Percentiles rank a stretch among this genome's conserved stretches.
phyloP scores from a whole-genome alignment of 2,888 invertebrate genomes.

The Dasypolia templi region DNA sequence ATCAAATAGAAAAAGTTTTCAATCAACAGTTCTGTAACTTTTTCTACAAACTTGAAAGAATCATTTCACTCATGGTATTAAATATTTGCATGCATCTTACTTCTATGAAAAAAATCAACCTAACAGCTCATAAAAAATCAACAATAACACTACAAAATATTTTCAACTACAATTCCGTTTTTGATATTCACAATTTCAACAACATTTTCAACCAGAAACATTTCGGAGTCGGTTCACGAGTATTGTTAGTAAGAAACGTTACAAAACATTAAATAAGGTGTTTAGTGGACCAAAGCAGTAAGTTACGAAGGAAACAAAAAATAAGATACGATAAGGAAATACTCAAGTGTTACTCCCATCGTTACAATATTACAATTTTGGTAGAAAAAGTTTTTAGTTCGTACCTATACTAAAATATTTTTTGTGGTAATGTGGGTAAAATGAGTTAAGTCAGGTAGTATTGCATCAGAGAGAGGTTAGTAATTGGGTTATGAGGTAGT shows the following conservation, averaged over 20 bases:
- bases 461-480: neutral
- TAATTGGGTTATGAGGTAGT: neutral
- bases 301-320: slow-evolving; percentile 33
- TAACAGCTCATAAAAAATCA: neutral
- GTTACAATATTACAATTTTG: slow-evolving; percentile 11
- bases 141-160: neutral
- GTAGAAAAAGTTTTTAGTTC: slow-evolving; percentile 22
- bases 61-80: neutral
- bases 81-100: slow-evolving; percentile 3
- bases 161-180: neutral
- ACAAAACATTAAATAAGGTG: slow-evolving; percentile 54
- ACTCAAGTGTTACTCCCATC: neutral
- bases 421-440: slow-evolving; percentile 6
- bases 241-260: slow-evolving; percentile 26
- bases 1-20: slow-evolving; percentile 10
- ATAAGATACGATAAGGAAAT: slow-evolving; percentile 36
- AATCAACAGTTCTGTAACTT: neutral
- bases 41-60: neutral
- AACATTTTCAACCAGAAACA: slow-evolving; percentile 23
- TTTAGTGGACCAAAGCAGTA: slow-evolving; percentile 47
- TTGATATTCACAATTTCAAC: slow-evolving; percentile 13
- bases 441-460: slow-evolving; percentile 1
- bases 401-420: neutral
- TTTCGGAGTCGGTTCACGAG: slow-evolving; percentile 27
- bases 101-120: neutral